Percentiles rank a stretch among this genome's conserved stretches.
These are phyloP conservation scores for Eumaeus atala DNA, from an alignment of 1,140 invertebrate genomes.

Conservation along the genomic window DNA sequence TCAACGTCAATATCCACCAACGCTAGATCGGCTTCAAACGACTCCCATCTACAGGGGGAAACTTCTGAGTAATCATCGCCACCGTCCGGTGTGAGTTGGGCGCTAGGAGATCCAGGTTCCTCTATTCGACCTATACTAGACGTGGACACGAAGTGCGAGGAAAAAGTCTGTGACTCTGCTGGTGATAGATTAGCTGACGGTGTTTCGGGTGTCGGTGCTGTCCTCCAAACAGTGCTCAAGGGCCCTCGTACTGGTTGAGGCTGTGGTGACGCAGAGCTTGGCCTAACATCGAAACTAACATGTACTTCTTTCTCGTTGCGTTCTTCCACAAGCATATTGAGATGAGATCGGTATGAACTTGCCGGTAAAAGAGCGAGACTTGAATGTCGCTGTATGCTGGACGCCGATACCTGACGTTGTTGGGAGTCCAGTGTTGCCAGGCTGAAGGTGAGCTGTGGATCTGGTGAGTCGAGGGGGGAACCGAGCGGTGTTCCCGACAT, in stretches of 20 bases:
- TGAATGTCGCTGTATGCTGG: constrained; percentile 66
- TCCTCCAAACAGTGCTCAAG: constrained; percentile 60
- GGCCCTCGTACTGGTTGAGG: constrained; percentile 52
- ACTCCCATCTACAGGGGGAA: constrained; percentile 69
- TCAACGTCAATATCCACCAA: constrained; percentile 68
- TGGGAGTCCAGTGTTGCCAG: constrained; percentile 77
- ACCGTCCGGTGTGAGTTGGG: constrained; percentile 74
- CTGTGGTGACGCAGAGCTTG: constrained; percentile 52
- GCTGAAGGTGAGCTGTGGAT: constrained; percentile 77
- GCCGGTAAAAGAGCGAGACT: constrained; percentile 57
- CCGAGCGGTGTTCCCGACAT: constrained; percentile 77
- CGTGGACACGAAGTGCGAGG: constrained; percentile 75
- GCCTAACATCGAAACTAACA: constrained; percentile 67
- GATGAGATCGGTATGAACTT: constrained; percentile 63
- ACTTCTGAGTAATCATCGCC: constrained; percentile 64
- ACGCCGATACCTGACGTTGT: constrained; percentile 74
- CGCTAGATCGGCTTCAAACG: constrained; percentile 72
- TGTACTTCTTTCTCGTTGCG: constrained; percentile 59
- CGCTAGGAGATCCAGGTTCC: constrained; percentile 72
- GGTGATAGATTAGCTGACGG: constrained; percentile 77
- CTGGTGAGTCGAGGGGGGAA: constrained; percentile 82
- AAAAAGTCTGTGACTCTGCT: constrained; percentile 75
- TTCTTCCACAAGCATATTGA: constrained; percentile 66
- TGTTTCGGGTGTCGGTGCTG: constrained; percentile 75
- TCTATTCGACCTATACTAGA: constrained; percentile 68